Percentiles rank a stretch among this genome's conserved stretches.
Conservation (phyloP, 2,113 vertebrate genomes). For the Cebus imitator region DNA sequence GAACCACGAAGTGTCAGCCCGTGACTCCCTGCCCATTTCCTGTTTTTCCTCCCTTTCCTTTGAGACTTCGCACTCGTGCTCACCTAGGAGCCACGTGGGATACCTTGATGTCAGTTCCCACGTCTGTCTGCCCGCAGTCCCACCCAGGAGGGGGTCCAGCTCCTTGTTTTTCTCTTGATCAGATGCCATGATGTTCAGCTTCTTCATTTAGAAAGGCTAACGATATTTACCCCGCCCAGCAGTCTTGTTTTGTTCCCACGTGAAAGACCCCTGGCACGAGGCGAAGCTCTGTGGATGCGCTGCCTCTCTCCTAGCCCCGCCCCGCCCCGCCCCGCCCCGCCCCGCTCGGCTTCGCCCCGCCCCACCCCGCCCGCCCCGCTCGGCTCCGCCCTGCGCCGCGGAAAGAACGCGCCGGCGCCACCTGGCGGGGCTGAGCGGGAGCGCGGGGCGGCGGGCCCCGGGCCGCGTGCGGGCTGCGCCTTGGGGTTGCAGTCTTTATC, state of each 20-base stretch:
- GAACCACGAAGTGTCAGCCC: background rate
- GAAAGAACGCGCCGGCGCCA: no score
- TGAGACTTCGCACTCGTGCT: no score
- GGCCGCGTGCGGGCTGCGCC: background rate
- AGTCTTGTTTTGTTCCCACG: no score
- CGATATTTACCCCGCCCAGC: background rate
- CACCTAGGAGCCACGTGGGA: background rate
- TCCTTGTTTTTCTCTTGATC: background rate
- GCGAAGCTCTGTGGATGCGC: background rate
- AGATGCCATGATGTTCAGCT: background rate
- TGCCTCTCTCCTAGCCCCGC: background rate
- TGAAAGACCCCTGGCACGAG: background rate
- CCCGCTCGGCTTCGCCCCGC: no score
- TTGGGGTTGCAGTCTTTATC: background rate
- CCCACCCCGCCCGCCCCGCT: no score
- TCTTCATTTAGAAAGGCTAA: background rate
- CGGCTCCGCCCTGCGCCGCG: fast-evolving
- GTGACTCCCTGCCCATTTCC: background rate
- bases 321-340: fast-evolving
- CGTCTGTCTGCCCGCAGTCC: fast-evolving
- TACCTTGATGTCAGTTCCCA: no score
- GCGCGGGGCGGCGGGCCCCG: fast-evolving
- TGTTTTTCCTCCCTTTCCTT: background rate
- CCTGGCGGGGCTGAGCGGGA: background rate
- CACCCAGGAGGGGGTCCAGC: fast-evolving